Evolutionary conservation across 2,888 invertebrate genomes (phyloP), one percentile per base, ranked within the genome.

Genomic region (Buathra laborator): DNA sequence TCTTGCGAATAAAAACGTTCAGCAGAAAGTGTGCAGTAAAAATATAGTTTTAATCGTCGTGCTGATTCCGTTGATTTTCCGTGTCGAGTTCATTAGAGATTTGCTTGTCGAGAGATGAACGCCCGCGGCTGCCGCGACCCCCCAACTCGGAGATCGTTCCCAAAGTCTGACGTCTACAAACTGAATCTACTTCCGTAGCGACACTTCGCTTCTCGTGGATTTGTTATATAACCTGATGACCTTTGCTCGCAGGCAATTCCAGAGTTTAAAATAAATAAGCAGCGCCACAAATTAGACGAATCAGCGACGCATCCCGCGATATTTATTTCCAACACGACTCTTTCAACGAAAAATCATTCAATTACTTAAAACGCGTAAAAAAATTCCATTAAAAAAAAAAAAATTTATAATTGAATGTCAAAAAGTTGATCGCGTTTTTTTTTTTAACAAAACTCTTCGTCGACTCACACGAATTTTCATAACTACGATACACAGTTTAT

Each of bases 101-200:
- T 37, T 80, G 56, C 80, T 84, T 70, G 82, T 82, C 4, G 46
- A 10, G 37, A 75, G 76, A 66, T 24, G 59, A 59, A 66, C 32
- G 62, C 72, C 70, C 71, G 66, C 48, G 75, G 43, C 67, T 12
- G 19, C 24, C 43, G 9, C 37, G 37, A 37, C 6, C 37, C 37
- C 37, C 37, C 37, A 0, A 37, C 37, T 12, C 64, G 75, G 51
- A n/a, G 19, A 44, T 44, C 37, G 16, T 64, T 37, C 12, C 66
- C 68, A 72, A 76, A 76, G 80, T 86, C 86, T 84, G 81, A 81
- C 75, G 56, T 48, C 82, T 48, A 82, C 74, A 79, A 71, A 66
- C 56, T 82, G 46, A 76, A 76, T 82, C 56, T 56, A 76, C 81
- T 76, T 71, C 51, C 14, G 51, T 66, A 53, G 46, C 53, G 44